Base-by-base conservation (phyloP, 2,797 vertebrate species). In the Silurus lanzhouensis region DNA sequence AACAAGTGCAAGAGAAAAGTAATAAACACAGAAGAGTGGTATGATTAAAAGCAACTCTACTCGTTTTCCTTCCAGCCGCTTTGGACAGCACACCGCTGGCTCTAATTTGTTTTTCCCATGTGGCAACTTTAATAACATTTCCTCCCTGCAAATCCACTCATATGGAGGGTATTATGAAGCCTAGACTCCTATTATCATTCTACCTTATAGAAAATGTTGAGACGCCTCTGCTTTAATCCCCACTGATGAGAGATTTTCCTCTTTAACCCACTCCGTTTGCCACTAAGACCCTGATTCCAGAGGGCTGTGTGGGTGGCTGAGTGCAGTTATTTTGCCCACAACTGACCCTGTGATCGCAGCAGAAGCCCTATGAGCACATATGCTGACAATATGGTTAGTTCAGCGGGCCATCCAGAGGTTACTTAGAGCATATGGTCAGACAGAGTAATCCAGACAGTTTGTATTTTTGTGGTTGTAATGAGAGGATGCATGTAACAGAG, bases 41-140 rank as follows among this genome's bases (percentile, higher is more conserved):
- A 77, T 90, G 87, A 87, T 90, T 88, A 90, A 87, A 85, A 86
- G 60, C 86, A 78, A 87, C 76, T 83, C 68, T 81, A 57, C 83
- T 86, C 25, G 12, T 78, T 86, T 80, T 86, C 64, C 0, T 78
- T 83, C 77, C 22, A 74, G 85, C 82, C 57, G 64, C 87, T 87
- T 86, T 87, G 68, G 85, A 90, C 84, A 90, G 81, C 83, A 71
- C 86, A 84, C 80, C 48, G 10, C 87, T 61, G 82, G 83, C 80
- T 87, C 85, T 89, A 88, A 88, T 88, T 91, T 90, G 85, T 90
- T 89, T 88, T 88, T 87, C 87, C 83, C 87, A 86, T 91, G 87
- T 88, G 84, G 87, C 31, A 77, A 90, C 85, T 89, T 88, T 90
- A 90, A 89, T 90, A 86, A 84, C 82, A 88, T 89, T 89, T 90